These are phyloP conservation scores for Oeneis ivallda DNA, from an alignment of 2,888 invertebrate species.

Conservation along the genomic window DNA sequence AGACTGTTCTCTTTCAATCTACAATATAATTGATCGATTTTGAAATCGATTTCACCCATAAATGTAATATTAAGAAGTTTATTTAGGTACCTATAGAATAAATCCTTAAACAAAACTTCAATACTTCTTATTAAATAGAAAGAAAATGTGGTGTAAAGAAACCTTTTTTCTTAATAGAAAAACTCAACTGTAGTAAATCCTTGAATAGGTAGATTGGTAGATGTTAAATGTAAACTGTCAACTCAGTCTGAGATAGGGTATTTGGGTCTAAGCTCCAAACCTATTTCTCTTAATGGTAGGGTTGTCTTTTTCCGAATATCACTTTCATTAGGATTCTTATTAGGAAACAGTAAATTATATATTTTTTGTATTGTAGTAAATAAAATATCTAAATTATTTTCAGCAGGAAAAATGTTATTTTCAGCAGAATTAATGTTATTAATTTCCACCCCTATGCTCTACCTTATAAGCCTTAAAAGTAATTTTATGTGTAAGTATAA, in stretches of 20 bases:
- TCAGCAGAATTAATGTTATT: not conserved
- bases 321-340: not conserved
- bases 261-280: not conserved
- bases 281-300: not conserved
- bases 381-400: constrained; percentile 13
- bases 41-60: not conserved
- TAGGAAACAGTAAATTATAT: too few species aligned
- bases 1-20: not conserved
- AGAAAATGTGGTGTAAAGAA: too few species aligned
- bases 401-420: constrained; percentile 3
- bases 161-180: too few species aligned
- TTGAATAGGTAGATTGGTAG: too few species aligned
- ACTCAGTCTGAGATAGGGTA: not conserved
- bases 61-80: not conserved
- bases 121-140: too few species aligned
- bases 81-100: too few species aligned
- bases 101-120: too few species aligned
- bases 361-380: not conserved
- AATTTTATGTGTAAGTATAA: not conserved
- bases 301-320: not conserved
- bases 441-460: constrained; percentile 2
- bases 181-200: too few species aligned
- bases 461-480: not conserved
- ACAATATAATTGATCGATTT: not conserved
- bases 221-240: not conserved